A percentile compares a stretch with the other conserved stretches of the same genome.
These are phyloP conservation scores for Cyprinodon diabolis DNA, from an alignment of 2,797 vertebrate species.

Conservation along the genomic window DNA sequence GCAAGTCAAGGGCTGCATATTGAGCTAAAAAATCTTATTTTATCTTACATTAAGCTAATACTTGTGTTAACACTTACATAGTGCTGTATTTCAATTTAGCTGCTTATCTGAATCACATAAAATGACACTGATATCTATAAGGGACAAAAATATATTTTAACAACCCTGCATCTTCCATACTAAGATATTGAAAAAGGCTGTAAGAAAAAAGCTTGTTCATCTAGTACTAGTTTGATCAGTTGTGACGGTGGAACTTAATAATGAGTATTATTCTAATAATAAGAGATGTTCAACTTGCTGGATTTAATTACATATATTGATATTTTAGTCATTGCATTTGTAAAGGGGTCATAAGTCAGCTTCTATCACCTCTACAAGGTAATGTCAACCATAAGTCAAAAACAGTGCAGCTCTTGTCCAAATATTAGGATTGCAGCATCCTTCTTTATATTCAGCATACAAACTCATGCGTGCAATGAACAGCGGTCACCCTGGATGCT, in stretches of 20 bases:
- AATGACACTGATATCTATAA: neutral
- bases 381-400: slow-evolving; percentile 37
- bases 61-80: no score
- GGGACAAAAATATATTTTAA: neutral
- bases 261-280: slow-evolving; percentile 60
- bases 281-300: slow-evolving; percentile 65
- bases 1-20: no score
- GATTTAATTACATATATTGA: slow-evolving; percentile 30
- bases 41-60: no score
- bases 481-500: slow-evolving; percentile 11
- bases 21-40: no score
- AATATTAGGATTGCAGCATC: slow-evolving; percentile 12
- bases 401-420: neutral
- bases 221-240: slow-evolving; percentile 13
- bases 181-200: slow-evolving; percentile 1
- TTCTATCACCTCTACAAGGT: slow-evolving; percentile 24
- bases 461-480: slow-evolving; percentile 13
- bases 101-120: neutral
- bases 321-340: slow-evolving; percentile 35
- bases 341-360: slow-evolving; percentile 26
- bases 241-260: slow-evolving; percentile 46
- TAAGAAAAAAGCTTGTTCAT: neutral
- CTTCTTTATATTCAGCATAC: neutral
- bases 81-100: no score
- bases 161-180: neutral